These are phyloP conservation scores for Syrista parreyssii DNA, from an alignment of 2,888 invertebrate species.

Conservation along the genomic window DNA sequence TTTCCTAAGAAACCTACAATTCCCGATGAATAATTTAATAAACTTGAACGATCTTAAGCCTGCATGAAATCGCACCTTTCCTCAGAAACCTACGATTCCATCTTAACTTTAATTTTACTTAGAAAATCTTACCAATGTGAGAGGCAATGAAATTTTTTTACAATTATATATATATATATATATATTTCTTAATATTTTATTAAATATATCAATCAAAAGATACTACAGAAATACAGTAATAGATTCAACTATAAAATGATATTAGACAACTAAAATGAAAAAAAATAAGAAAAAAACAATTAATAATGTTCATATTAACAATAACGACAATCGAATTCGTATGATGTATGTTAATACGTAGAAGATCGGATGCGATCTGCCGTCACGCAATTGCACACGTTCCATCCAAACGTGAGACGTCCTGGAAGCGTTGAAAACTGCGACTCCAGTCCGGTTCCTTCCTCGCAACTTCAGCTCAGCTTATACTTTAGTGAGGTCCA, in stretches of 20 bases:
- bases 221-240: not conserved
- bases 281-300: not conserved
- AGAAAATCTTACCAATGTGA: not conserved
- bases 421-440: not conserved
- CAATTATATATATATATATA: not conserved
- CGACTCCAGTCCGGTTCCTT: not conserved
- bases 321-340: not conserved
- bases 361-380: constrained; percentile 1
- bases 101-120: not conserved
- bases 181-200: not conserved
- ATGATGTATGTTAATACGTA: not conserved
- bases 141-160: not conserved
- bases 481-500: not conserved
- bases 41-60: not conserved
- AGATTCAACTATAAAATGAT: not conserved
- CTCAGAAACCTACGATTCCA: constrained; percentile 8
- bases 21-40: not conserved
- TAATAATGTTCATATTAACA: not conserved
- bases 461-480: not conserved
- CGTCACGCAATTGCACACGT: not conserved
- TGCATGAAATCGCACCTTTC: constrained; percentile 13
- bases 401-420: not conserved
- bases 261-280: not conserved
- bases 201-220: not conserved
- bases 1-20: constrained; percentile 10